Conservation (phyloP, 2,113 vertebrate species). For the Cyanocitta stelleri region DNA sequence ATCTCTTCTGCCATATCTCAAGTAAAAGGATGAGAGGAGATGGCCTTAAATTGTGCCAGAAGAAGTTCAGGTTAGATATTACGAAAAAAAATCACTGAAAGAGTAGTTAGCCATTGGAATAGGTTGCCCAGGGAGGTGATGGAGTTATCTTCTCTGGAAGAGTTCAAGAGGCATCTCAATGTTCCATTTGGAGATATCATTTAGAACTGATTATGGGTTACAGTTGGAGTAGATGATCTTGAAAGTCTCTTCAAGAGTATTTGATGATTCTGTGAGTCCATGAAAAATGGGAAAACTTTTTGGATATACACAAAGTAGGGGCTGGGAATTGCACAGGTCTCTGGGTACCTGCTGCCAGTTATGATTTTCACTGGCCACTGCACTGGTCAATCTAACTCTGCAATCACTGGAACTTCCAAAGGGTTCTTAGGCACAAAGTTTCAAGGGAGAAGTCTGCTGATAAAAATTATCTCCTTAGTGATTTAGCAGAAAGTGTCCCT, state of each 20-base stretch:
- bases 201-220: not conserved
- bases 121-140: not conserved
- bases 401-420: not conserved
- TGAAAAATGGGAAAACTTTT: not conserved
- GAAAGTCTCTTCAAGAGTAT: not conserved
- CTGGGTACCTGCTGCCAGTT: not conserved
- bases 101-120: not conserved
- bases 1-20: not conserved
- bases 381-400: not conserved
- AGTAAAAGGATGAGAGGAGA: not conserved
- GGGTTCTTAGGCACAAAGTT: not conserved
- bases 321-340: not conserved
- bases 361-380: not conserved
- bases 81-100: no score
- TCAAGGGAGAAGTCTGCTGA: not conserved
- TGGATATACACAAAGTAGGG: not conserved
- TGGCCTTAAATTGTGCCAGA: not conserved
- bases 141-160: not conserved
- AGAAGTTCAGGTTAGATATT: not conserved
- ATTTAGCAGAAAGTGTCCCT: not conserved
- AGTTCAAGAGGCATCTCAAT: not conserved
- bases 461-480: not conserved
- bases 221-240: not conserved
- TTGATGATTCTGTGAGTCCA: not conserved
- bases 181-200: fast-evolving